Evolutionary conservation across 2,113 vertebrate species (phyloP).

Genomic region (Ophthalmolycus amberensis): DNA sequence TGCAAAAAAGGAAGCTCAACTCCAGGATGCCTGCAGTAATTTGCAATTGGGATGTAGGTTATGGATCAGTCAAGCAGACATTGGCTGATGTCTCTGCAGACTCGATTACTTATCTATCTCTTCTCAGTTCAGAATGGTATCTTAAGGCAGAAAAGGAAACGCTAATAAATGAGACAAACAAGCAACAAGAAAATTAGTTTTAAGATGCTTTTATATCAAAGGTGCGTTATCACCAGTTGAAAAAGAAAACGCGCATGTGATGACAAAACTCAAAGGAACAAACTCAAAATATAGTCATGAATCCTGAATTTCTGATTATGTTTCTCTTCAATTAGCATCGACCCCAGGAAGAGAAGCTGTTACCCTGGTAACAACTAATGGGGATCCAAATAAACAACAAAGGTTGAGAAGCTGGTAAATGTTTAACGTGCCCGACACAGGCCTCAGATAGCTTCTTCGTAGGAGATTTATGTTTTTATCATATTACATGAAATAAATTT

Average conservation of each 20-base stretch:
- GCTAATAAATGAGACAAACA: background rate
- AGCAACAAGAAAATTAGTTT: background rate
- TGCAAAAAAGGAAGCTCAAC: slow-evolving; percentile 8
- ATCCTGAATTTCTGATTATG: background rate
- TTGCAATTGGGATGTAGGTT: slow-evolving; percentile 23
- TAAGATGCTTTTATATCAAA: background rate
- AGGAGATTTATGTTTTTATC: background rate
- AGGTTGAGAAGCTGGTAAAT: background rate
- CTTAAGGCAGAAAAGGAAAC: background rate
- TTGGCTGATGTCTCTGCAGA: background rate
- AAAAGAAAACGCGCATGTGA: background rate
- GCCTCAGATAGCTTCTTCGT: background rate
- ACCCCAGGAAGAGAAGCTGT: background rate
- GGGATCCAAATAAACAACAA: background rate
- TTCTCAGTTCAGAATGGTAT: background rate
- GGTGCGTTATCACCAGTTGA: background rate
- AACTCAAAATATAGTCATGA: background rate
- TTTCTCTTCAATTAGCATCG: background rate
- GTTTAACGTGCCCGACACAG: background rate
- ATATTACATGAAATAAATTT: background rate
- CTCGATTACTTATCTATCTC: background rate
- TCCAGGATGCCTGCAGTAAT: slow-evolving; percentile 8
- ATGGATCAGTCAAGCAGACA: background rate
- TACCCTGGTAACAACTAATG: background rate
- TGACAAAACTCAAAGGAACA: background rate